Evolutionary conservation across 2,888 invertebrate species (phyloP).

Genomic region (Thereva nobilitata): DNA sequence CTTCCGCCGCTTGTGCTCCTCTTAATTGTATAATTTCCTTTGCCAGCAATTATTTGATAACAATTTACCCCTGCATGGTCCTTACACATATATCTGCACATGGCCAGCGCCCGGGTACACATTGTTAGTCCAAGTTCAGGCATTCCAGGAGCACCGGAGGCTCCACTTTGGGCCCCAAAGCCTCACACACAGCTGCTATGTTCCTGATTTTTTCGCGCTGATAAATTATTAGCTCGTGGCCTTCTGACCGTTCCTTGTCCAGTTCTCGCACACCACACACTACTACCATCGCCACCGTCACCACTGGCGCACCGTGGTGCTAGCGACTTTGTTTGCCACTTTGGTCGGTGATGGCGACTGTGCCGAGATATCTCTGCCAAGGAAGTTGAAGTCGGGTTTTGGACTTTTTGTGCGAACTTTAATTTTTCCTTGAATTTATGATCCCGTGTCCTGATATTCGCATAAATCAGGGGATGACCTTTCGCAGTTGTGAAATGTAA

Average conservation of each 20-base stretch:
- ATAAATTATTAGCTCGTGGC: conserved; percentile 22
- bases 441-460: conserved; percentile 10
- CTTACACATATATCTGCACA: conserved; percentile 7
- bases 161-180: neutral
- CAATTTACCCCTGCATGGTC: conserved; percentile 45
- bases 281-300: no score
- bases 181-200: conserved; percentile 21
- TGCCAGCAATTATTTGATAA: conserved; percentile 59
- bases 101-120: conserved; percentile 2
- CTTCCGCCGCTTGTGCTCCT: conserved; percentile 26
- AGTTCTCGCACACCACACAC: neutral
- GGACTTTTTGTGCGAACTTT: conserved; percentile 23
- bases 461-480: conserved; percentile 25
- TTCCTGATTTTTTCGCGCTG: conserved; percentile 25
- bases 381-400: neutral
- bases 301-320: no score
- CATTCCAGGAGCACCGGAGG: neutral
- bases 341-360: neutral
- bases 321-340: no score
- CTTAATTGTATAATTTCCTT: conserved; percentile 54
- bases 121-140: neutral
- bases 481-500: conserved; percentile 8
- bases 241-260: neutral
- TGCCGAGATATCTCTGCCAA: conserved; percentile 7
- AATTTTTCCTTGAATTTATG: conserved; percentile 27